These are phyloP conservation scores for Collichthys lucidus DNA, from an alignment of 2,113 vertebrate genomes.

Conservation along the genomic window DNA sequence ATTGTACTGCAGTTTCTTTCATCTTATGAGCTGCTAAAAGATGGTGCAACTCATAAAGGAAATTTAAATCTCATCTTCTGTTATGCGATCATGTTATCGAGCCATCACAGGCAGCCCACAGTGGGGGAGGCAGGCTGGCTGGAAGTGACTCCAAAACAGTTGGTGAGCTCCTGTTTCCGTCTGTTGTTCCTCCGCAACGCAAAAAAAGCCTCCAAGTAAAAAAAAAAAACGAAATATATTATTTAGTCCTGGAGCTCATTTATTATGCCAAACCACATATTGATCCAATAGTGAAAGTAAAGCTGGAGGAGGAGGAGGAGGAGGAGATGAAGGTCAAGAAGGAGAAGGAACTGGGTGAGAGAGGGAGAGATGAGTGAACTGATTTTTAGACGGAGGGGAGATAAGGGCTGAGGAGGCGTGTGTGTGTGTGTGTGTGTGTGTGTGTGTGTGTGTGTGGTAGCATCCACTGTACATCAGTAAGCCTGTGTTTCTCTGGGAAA, in stretches of 20 bases:
- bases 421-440: neutral
- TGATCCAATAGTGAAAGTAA: conserved; percentile 61
- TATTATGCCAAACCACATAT: conserved; percentile 64
- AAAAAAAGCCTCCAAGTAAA: conserved; percentile 57
- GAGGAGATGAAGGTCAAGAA: conserved; percentile 60
- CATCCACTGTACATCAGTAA: conserved; percentile 35
- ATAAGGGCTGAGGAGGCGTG: conserved; percentile 48
- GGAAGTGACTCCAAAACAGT: conserved; percentile 20
- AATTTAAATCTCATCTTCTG: conserved; percentile 1
- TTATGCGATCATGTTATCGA: conserved; percentile 28
- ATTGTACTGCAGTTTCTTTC: too few relatives aligned
- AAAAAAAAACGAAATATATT: conserved; percentile 36
- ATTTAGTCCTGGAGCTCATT: conserved; percentile 65
- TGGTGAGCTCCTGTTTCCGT: conserved; percentile 37
- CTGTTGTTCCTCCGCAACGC: conserved; percentile 19
- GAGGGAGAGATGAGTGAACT: conserved; percentile 42
- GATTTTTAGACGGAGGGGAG: conserved; percentile 57
- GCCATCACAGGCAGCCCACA: conserved; percentile 16
- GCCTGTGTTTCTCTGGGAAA: conserved; percentile 48
- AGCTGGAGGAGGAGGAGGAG: conserved; percentile 43
- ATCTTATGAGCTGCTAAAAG: neutral
- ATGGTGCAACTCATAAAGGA: neutral
- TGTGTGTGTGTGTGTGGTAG: conserved; percentile 5
- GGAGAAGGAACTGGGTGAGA: conserved; percentile 39
- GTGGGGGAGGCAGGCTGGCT: conserved; percentile 23